Evolutionary conservation across 2,113 vertebrate genomes (phyloP), one percentile per base, ranked within the genome.

Genomic region (Chaetops frenatus): DNA sequence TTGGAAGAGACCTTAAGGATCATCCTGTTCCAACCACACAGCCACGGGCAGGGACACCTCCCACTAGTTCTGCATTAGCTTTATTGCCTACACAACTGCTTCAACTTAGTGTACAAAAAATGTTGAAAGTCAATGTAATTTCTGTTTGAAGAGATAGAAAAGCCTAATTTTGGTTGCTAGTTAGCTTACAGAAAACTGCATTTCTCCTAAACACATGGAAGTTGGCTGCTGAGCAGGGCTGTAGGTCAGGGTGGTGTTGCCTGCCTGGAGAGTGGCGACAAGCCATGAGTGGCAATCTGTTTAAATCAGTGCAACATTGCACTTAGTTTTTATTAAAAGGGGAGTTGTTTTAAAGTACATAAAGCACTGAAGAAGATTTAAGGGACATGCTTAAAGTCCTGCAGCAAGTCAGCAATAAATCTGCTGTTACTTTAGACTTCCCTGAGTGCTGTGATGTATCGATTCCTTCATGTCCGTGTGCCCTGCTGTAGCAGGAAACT

Each of bases 371-470:
- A 51, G 28, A 64, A 67, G 70, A 79, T 71, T 71, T 81, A 81
- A 85, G 67, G 47, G 65, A 23, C 3, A 3, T 40, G 40, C 61
- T 50, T 67, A 5, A 60, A 79, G 35, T 67, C 60, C 50, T 42
- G 38, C 80, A 72, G 82, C 79, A 54, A 83, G 72, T 78, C 86
- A 92, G 92, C 86, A 80, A 54, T 83, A 90, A 77, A 92, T 94
- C 71, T 83, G 58, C 58, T 60, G 82, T 80, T 92, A 28, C 58
- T 86, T 91, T 24, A 80, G 29, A 47, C 62, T 51, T 81, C 31
- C 64, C 56, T 35, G 53, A 53, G 71, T 62, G 80, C 45, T 80
- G 47, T 50, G 42, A 64, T 21, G 28, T 80, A 69, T 97, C 0
- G 4, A 81, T 95, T 82, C 48, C 54, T 89, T 57, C 1, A 1